phyloP scores from a whole-genome alignment of 1,140 invertebrate species.

The Paraescarpia echinospica region DNA sequence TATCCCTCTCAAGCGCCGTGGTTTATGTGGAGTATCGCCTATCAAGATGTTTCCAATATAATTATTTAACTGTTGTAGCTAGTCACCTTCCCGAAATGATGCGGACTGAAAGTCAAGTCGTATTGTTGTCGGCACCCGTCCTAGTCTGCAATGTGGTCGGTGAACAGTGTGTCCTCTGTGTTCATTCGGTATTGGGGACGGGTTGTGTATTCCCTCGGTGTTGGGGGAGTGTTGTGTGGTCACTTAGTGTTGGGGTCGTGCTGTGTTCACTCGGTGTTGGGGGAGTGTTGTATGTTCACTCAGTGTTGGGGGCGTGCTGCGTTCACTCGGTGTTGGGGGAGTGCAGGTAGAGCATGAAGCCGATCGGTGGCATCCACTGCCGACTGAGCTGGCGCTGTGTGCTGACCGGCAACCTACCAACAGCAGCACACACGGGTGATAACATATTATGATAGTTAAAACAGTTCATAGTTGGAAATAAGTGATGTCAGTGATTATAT shows the following conservation, averaged over 20 bases:
- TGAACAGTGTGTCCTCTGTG: too few relatives aligned
- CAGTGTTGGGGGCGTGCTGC: not conserved
- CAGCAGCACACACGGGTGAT: not conserved
- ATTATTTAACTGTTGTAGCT: not conserved
- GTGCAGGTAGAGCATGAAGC: not conserved
- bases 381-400: not conserved
- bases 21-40: not conserved
- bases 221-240: not conserved
- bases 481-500: too few relatives aligned
- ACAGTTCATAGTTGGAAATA: too few relatives aligned
- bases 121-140: too few relatives aligned
- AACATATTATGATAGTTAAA: too few relatives aligned
- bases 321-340: not conserved
- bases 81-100: too few relatives aligned
- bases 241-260: not conserved
- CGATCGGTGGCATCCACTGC: not conserved
- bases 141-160: not conserved
- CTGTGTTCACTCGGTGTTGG: not conserved
- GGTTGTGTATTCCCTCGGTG: too few relatives aligned
- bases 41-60: not conserved
- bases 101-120: too few relatives aligned
- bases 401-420: not conserved
- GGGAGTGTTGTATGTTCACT: not conserved
- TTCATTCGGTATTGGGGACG: too few relatives aligned
- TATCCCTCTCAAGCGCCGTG: not conserved